A percentile compares a stretch with the other conserved stretches of the same genome.
phyloP scores from a whole-genome alignment of 2,113 vertebrate species.

The Irena cyanogastra region DNA sequence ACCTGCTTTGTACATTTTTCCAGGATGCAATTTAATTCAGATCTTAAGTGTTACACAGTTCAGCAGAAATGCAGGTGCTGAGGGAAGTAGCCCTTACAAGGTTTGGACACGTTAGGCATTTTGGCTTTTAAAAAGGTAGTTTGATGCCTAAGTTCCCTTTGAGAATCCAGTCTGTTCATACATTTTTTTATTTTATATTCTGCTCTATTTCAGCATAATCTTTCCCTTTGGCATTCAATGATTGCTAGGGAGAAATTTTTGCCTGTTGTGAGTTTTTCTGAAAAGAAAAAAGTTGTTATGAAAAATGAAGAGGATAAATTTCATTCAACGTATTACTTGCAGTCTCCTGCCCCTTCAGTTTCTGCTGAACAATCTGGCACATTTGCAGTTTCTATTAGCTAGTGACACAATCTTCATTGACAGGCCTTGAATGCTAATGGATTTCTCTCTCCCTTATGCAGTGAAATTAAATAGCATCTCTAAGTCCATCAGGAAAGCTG shows the following conservation, averaged over 20 bases:
- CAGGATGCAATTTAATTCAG: not conserved
- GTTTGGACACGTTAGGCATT: not conserved
- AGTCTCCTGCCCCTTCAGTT: not conserved
- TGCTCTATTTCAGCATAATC: not conserved
- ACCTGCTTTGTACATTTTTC: not conserved
- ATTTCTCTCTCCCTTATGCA: constrained; percentile 23
- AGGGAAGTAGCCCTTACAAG: not conserved
- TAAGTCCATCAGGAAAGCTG: not conserved
- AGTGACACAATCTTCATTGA: constrained; percentile 29
- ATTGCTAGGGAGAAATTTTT: not conserved
- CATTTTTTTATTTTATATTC: not conserved
- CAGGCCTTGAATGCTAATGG: not conserved
- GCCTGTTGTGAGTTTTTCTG: not conserved
- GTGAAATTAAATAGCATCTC: constrained; percentile 37
- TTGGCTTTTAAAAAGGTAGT: not conserved
- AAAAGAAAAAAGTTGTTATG: not conserved
- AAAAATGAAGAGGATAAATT: not conserved
- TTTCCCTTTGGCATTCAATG: not conserved
- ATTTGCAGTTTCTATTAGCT: not conserved
- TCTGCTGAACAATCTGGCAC: constrained; percentile 23
- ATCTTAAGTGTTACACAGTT: not conserved
- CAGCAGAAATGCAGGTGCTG: not conserved
- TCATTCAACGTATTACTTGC: not conserved
- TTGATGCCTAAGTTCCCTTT: not conserved
- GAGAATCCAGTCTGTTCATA: not conserved